phyloP scores from a whole-genome alignment of 2,888 invertebrate species.

The Tethea ocularis region DNA sequence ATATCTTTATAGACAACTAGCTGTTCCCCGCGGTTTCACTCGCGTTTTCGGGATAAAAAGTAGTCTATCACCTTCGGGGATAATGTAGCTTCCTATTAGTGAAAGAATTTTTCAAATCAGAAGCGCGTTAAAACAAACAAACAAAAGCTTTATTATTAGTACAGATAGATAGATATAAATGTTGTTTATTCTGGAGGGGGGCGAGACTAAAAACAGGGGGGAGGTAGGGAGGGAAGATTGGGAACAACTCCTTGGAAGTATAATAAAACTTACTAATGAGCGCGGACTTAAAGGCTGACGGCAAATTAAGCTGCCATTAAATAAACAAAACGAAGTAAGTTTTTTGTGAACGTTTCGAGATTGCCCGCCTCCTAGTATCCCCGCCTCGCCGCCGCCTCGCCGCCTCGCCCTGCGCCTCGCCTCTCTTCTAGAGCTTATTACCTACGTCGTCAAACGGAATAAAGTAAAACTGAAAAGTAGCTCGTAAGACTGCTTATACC shows the following conservation, averaged over 20 bases:
- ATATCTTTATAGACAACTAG: too few species aligned
- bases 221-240: constrained; percentile 15
- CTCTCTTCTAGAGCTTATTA: neutral
- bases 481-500: neutral
- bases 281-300: constrained; percentile 29
- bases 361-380: neutral
- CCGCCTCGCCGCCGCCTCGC: neutral
- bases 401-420: neutral
- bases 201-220: too few species aligned
- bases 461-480: neutral
- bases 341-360: constrained; percentile 7
- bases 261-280: constrained; percentile 35
- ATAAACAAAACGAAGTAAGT: constrained; percentile 29
- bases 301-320: constrained; percentile 32
- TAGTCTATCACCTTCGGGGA: too few species aligned
- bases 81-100: too few species aligned
- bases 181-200: too few species aligned
- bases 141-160: too few species aligned
- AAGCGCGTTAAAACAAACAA: too few species aligned
- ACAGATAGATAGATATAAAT: too few species aligned
- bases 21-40: too few species aligned
- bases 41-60: too few species aligned
- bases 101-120: too few species aligned
- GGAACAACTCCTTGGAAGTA: constrained; percentile 28
- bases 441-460: neutral